Evolutionary conservation across 2,888 invertebrate species (phyloP).

Genomic region (Thumatha senex): DNA sequence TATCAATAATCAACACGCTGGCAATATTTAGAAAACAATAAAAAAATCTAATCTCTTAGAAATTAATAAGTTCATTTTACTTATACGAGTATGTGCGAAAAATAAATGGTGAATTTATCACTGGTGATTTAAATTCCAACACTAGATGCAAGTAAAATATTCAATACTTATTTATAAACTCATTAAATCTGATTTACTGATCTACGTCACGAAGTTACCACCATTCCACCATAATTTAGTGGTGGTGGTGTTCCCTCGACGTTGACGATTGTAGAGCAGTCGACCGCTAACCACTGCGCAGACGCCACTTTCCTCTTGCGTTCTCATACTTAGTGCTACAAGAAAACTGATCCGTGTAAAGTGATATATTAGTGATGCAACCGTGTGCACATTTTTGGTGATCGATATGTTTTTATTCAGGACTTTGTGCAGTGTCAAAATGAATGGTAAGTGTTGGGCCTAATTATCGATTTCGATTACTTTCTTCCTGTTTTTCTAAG

Average conservation of each 20-base stretch:
- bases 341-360: conserved; percentile 45
- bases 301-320: conserved; percentile 47
- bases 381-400: conserved; percentile 55
- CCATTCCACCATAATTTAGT: conserved; percentile 30
- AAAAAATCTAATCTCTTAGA: no score
- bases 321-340: conserved; percentile 21
- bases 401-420: conserved; percentile 47
- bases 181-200: no score
- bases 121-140: no score
- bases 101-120: no score
- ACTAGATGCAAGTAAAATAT: no score
- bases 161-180: no score
- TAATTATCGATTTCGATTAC: no score
- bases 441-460: conserved; percentile 59
- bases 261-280: conserved; percentile 35
- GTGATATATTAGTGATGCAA: conserved; percentile 69
- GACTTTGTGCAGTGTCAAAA: conserved; percentile 65
- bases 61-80: no score
- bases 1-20: no score
- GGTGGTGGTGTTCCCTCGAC: conserved; percentile 23
- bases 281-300: conserved; percentile 46
- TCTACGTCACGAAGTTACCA: conserved; percentile 34
- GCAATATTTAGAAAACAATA: no score
- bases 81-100: no score
- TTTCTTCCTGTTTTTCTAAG: not conserved